These are phyloP conservation scores for Ancistrus triradiatus DNA, from an alignment of 2,113 vertebrate genomes.

Conservation along the genomic window DNA sequence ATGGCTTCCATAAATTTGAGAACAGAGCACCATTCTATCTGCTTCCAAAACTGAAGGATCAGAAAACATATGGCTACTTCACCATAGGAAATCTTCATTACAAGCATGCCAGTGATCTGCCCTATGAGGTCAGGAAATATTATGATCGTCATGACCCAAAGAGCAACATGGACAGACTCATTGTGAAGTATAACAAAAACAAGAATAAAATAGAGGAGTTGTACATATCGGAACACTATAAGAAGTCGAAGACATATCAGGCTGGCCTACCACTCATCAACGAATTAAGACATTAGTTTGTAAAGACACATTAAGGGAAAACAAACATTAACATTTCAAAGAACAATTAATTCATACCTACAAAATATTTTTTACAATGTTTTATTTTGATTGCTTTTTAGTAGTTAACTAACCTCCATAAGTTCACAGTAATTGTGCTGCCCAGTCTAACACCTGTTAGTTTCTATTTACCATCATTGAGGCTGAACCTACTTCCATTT, in stretches of 20 bases:
- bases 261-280: conserved; percentile 52
- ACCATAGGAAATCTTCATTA: conserved; percentile 61
- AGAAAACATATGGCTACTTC: conserved; percentile 46
- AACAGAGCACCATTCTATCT: conserved; percentile 37
- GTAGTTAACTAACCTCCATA: conserved; percentile 1
- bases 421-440: neutral
- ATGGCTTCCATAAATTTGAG: conserved; percentile 56
- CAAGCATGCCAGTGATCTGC: conserved; percentile 47
- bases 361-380: no score
- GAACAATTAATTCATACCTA: no score
- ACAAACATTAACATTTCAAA: no score
- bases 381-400: no score
- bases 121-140: conserved; percentile 50
- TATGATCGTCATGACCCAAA: conserved; percentile 48
- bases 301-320: no score
- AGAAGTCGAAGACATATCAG: conserved; percentile 46
- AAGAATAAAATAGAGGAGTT: conserved; percentile 50
- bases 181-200: conserved; percentile 61
- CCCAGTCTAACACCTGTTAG: neutral
- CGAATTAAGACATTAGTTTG: conserved; percentile 13
- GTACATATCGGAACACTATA: conserved; percentile 62
- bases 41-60: conserved; percentile 54
- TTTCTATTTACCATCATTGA: conserved; percentile 16
- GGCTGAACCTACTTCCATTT: conserved; percentile 19
- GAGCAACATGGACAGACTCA: conserved; percentile 64